Evolutionary conservation across 2,888 invertebrate species (phyloP).

Genomic region (Brenthis hecate): DNA sequence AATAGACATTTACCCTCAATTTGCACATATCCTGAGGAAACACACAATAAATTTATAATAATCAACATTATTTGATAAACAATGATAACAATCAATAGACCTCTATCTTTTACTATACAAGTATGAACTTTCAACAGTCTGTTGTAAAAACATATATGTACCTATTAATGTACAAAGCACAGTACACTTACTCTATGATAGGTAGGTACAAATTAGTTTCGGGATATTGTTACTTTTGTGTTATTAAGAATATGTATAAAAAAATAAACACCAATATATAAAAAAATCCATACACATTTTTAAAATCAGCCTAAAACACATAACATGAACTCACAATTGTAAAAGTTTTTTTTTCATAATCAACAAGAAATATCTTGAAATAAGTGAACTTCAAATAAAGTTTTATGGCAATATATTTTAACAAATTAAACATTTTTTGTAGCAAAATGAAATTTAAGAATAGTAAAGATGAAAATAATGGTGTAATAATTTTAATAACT

Average conservation of each 20-base stretch:
- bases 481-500: too few species aligned
- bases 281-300: slow-evolving; percentile 37
- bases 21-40: slow-evolving; percentile 73
- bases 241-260: slow-evolving; percentile 33
- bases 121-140: slow-evolving; percentile 73
- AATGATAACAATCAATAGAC: slow-evolving; percentile 79
- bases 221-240: slow-evolving; percentile 33
- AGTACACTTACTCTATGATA: slow-evolving; percentile 52
- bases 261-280: slow-evolving; percentile 32
- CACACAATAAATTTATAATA: slow-evolving; percentile 79
- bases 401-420: too few species aligned
- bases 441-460: too few species aligned
- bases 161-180: slow-evolving; percentile 59
- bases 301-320: slow-evolving; percentile 29
- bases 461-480: too few species aligned
- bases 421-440: too few species aligned
- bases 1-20: slow-evolving; percentile 74
- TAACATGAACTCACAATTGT: slow-evolving; percentile 14
- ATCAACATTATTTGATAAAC: slow-evolving; percentile 78
- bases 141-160: slow-evolving; percentile 60
- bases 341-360: slow-evolving; percentile 5
- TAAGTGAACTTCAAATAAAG: too few species aligned
- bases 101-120: slow-evolving; percentile 70
- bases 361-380: slow-evolving; percentile 1
- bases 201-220: slow-evolving; percentile 48